Evolutionary conservation across 30 jellyfish, hydroid and myxozoan genomes (phyloP).

Genomic region (Hydractinia symbiolongicarpus): DNA sequence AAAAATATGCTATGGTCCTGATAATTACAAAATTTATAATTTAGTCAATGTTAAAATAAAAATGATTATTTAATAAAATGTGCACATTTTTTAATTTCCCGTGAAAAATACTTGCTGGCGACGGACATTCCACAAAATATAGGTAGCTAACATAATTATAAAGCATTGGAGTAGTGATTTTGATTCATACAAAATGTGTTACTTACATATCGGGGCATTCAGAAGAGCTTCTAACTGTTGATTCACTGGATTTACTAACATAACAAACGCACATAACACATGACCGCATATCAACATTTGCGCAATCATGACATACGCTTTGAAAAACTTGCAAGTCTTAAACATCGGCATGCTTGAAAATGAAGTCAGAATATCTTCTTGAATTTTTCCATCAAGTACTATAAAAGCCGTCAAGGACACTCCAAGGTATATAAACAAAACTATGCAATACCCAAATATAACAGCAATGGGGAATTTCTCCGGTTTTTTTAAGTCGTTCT

Average conservation of each 20-base stretch:
- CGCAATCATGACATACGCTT: conserved; percentile 55
- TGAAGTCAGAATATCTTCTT: conserved; percentile 82
- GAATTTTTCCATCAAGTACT: conserved; percentile 66
- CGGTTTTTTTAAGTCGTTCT: conserved; percentile 83
- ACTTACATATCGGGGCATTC: conserved; percentile 88
- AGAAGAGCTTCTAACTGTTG: conserved; percentile 86
- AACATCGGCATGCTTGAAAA: conserved; percentile 52
- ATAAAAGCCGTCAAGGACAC: conserved; percentile 69
- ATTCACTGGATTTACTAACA: conserved; percentile 82
- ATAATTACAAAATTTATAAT: too few species aligned
- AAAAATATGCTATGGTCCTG: too few species aligned
- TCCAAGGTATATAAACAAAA: conserved; percentile 52
- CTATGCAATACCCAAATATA: conserved; percentile 72
- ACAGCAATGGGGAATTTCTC: conserved; percentile 87
- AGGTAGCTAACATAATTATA: too few species aligned
- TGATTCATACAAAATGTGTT: too few species aligned
- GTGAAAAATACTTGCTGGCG: too few species aligned
- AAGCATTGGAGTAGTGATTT: too few species aligned
- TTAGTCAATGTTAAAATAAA: too few species aligned
- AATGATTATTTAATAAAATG: too few species aligned
- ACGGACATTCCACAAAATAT: too few species aligned
- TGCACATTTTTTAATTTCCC: too few species aligned
- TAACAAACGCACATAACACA: conserved; percentile 79
- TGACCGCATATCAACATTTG: conserved; percentile 89
- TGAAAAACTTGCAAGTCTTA: conserved; percentile 55